Evolutionary conservation across 2,113 vertebrate species (phyloP), one percentile per base, ranked within the genome.

Genomic region (Lathamus discolor): DNA sequence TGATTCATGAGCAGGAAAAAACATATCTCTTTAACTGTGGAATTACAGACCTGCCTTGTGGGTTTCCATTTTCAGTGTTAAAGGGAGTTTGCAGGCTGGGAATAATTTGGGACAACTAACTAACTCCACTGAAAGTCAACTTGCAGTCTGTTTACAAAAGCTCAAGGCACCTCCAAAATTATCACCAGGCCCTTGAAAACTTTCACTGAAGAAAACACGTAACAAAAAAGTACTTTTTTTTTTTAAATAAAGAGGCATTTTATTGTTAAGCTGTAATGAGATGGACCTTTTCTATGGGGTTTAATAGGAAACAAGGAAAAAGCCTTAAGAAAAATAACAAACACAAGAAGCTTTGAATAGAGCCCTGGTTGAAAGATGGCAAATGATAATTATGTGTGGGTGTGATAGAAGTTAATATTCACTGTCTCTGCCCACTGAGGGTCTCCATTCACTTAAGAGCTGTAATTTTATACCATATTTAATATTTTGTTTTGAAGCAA

Each of bases 391-490:
- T 89, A 88, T 39, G 49, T 75, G 92, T 95, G 74, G 63, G 90
- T 73, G 69, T 88, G 82, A 90, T 86, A 69, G 64, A 90, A 93
- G 84, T 79, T 92, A 90, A 94, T 92, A 92, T 69, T 89, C 77
- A 31, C 39, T 70, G 29, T 92, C 28, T 83, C 81, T 95, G 86
- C 82, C 51, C 4, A 2, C 62, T 6, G 44, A 86, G 79, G 76
- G 76, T 91, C 89, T 83, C n/a, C 46, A 31, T 78, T 94, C 28
- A 69, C 37, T 91, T 39, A 79, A 82, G 52, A 83, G 57, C 37
- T 80, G 62, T 70, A 90, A 83, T 91, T 95, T 96, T 73, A 76
- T 76, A 59, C 82, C 7, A 24, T 75, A 68, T 92, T 86, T 90
- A 76, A 83, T 89, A 67, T 57, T 92, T 88, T 85, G 75, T 91